Base-by-base conservation (phyloP, 1,140 invertebrate species). In the Laupala kohalensis region DNA sequence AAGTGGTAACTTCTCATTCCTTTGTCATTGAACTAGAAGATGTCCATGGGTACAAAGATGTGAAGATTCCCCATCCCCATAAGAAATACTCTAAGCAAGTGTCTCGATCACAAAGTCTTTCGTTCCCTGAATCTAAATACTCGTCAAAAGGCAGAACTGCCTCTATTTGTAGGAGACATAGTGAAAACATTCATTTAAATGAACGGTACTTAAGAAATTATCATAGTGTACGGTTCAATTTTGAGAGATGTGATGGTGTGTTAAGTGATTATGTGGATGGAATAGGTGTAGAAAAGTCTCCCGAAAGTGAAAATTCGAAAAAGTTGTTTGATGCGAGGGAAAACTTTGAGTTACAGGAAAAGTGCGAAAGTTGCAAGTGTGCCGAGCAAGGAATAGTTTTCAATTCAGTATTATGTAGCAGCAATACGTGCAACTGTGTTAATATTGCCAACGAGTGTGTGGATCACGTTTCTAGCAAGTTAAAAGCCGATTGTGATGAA, bases 21-120 rank as follows among this genome's bases (percentile, higher is more conserved):
- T 68, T 29, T 68, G 27, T 68, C n/a, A 68, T 68, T 29, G 67
- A 68, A 29, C 67, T 68, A 15, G 67, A 68, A n/a, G 28, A 37
- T 68, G 67, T 29, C 12, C 24, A 23, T 68, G 28, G 25, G 4
- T 23, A 29, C 5, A n/a, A 24, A 23, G 6, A 30, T 23, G 29
- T n/a, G 4, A 23, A 68, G 13, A n/a, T 68, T 9, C 9, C 67
- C 13, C 26, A 9, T 5, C 12, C 24, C 3, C 12, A 29, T 28
- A 27, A 19, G 19, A 53, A 53, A 53, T 2, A 13, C 9, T 53
- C 37, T 13, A 53, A 53, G 29, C 28, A 27, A 15, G n/a, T 68
- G 13, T 15, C 67, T 5, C 4, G 67, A 23, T 68, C 67, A 29
- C 28, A 29, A 5, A 37, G 67, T 25, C n/a, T 68, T 4, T 37